These are phyloP conservation scores for Thinocorus orbignyianus DNA, from an alignment of 2,113 vertebrate species.

Conservation along the genomic window DNA sequence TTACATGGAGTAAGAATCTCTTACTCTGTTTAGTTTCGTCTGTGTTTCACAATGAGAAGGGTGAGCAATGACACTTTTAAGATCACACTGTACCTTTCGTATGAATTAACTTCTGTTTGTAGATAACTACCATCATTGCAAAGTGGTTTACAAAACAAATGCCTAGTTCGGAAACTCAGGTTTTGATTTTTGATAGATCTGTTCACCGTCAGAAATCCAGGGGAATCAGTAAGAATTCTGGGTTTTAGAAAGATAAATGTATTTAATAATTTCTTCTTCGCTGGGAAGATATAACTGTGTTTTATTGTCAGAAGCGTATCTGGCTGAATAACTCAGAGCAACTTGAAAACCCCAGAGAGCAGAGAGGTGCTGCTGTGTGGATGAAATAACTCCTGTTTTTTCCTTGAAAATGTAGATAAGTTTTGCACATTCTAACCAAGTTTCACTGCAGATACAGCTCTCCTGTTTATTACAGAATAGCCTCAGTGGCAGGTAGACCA, in stretches of 20 bases:
- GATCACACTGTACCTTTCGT: neutral
- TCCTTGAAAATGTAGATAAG: neutral
- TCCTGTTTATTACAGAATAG: neutral
- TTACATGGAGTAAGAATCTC: neutral
- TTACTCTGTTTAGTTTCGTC: neutral
- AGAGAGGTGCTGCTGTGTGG: neutral
- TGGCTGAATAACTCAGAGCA: neutral
- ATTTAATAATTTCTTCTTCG: neutral
- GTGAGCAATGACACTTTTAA: neutral
- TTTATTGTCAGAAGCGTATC: neutral
- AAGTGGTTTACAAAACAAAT: neutral
- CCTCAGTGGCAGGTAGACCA: neutral
- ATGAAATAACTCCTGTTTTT: neutral
- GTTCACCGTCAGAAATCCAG: neutral
- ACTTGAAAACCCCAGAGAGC: neutral
- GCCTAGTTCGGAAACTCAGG: neutral
- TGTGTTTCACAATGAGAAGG: neutral
- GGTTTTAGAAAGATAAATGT: neutral
- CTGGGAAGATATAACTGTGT: neutral
- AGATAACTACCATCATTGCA: neutral
- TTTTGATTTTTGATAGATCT: neutral
- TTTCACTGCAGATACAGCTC: neutral
- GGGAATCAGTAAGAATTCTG: neutral
- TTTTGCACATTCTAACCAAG: neutral
- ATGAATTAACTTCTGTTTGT: neutral